Evolutionary conservation across 2,888 invertebrate species (phyloP).

Genomic region (Stramonita haemastoma): DNA sequence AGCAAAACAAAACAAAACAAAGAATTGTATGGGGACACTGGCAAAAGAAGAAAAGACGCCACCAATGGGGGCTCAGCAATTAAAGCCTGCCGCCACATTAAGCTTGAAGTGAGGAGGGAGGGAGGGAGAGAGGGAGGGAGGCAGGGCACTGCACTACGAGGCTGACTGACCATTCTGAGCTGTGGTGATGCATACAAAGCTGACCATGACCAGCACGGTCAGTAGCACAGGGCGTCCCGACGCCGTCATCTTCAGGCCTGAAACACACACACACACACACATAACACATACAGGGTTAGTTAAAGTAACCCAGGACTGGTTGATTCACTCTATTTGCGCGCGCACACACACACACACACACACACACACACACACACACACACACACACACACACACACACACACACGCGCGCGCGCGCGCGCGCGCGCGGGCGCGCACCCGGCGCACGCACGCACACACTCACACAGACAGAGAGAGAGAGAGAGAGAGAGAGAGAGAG

Average conservation of each 20-base stretch:
- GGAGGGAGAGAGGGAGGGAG: no score
- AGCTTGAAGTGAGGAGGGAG: no score
- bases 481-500: no score
- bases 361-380: constrained; percentile 17
- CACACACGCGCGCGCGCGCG: background rate
- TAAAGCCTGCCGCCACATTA: no score
- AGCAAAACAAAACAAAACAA: no score
- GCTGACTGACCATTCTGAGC: constrained; percentile 33
- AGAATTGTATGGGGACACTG: no score
- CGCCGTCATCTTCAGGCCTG: constrained; percentile 33
- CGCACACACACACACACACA: constrained; percentile 15
- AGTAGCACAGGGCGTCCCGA: constrained; percentile 34
- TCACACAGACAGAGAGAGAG: background rate
- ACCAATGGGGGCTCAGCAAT: no score
- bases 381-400: constrained; percentile 6
- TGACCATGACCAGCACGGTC: constrained; percentile 39
- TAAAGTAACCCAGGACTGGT: no score
- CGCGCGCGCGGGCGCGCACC: background rate
- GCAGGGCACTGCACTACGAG: no score
- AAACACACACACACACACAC: constrained; percentile 18
- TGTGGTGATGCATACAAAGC: background rate
- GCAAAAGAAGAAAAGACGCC: no score
- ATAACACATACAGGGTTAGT: background rate
- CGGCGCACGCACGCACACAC: background rate
- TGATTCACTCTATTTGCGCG: no score